phyloP scores from a whole-genome alignment of 2,113 vertebrate species.

The Suncus etruscus region DNA sequence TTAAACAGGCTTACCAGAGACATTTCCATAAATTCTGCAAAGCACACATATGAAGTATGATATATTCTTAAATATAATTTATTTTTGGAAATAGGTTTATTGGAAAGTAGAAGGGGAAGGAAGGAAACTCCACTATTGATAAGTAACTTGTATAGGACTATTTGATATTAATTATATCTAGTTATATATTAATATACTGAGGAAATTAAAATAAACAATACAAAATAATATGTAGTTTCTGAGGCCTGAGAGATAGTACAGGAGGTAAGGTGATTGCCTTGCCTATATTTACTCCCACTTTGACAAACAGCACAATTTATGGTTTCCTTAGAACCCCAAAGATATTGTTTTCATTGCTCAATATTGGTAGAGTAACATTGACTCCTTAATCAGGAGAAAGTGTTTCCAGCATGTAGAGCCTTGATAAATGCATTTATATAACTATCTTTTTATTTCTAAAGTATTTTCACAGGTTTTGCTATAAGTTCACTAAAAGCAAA shows the following conservation, averaged over 20 bases:
- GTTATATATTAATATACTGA: too few species aligned
- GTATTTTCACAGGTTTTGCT: constrained; percentile 35
- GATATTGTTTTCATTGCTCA: neutral
- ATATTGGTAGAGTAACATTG: neutral
- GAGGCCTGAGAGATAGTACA: too few species aligned
- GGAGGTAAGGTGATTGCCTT: too few species aligned
- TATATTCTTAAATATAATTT: constrained; percentile 23
- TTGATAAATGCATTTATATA: constrained; percentile 56
- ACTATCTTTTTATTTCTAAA: constrained; percentile 52
- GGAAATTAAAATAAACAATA: too few species aligned
- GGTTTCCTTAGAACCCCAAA: too few species aligned
- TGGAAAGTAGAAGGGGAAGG: too few species aligned
- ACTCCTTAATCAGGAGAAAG: constrained; percentile 12
- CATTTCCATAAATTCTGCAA: neutral
- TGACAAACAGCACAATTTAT: too few species aligned
- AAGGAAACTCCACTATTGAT: too few species aligned
- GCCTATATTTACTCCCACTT: too few species aligned
- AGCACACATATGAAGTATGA: constrained; percentile 11
- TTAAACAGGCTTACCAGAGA: neutral
- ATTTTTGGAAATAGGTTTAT: neutral
- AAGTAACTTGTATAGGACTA: too few species aligned
- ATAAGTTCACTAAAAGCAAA: constrained; percentile 29
- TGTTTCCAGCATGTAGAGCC: constrained; percentile 14
- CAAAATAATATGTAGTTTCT: too few species aligned
- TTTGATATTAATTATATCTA: too few species aligned